Evolutionary conservation across 1,140 invertebrate species (phyloP), one percentile per base, ranked within the genome.

Genomic region (Temnothorax nylanderi): DNA sequence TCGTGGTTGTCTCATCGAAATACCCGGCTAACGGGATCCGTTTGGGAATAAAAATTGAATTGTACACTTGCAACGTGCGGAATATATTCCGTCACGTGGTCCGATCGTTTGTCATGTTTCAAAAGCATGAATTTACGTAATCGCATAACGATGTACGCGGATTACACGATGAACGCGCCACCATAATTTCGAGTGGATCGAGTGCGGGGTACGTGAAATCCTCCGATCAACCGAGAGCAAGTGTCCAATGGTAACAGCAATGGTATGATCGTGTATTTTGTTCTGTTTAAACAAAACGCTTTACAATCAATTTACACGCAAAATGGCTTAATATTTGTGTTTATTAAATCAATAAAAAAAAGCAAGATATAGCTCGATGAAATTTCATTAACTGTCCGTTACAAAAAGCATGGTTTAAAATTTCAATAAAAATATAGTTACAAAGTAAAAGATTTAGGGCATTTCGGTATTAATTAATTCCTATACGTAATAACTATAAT

Each of bases 41-140:
- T 88, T 88, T 84, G 69, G 54, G 34, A 54, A 88, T 60, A 88
- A 88, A 88, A 60, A 88, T 88, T 76, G 51, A 88, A 88, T 60
- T 71, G 85, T 72, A 86, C 75, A 84, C 69, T 84, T 75, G 80
- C 69, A 75, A 49, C 80, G 54, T 47, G 80, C 26, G 69, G 41
- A 84, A 84, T 84, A 75, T 84, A 75, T 84, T 75, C 69, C 41
- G 44, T 84, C 69, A 74, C 69, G 69, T 75, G 41, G 41, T 26
- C 54, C 69, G 80, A 84, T 84, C 80, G 71, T 75, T 84, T 84
- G 54, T 84, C 80, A 84, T 62, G 67, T 74, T 84, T 32, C 80
- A 74, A 84, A 74, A 84, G 80, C 80, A 84, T 67, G 80, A 84
- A 84, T 84, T 84, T 62, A 84, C 69, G 69, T 84, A 84, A 84